These are phyloP conservation scores for Listronotus bonariensis DNA, from an alignment of 1,140 invertebrate genomes.

Conservation along the genomic window DNA sequence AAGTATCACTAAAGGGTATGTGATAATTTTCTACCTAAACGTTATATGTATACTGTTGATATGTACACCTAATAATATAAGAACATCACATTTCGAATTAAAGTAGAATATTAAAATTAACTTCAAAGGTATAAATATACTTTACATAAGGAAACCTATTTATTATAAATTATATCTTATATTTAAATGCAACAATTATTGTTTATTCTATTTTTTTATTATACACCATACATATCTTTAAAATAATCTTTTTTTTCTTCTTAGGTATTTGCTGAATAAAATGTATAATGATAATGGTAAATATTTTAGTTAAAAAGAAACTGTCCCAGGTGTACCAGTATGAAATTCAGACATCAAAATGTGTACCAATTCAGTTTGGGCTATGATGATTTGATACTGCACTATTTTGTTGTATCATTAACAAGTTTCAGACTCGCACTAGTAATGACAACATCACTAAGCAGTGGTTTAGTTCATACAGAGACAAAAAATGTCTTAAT, in stretches of 20 bases:
- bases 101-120: slow-evolving; percentile 16
- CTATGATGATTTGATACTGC: too few species aligned
- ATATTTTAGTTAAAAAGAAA: background rate
- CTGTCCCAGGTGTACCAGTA: too few species aligned
- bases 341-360: too few species aligned
- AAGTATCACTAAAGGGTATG: background rate
- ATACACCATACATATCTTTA: background rate
- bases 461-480: too few species aligned
- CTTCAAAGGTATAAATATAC: slow-evolving; percentile 7
- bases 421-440: too few species aligned
- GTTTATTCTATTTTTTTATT: slow-evolving; percentile 1
- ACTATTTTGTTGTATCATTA: too few species aligned
- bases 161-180: slow-evolving; percentile 11
- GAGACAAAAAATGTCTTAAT: too few species aligned
- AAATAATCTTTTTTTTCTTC: too few species aligned
- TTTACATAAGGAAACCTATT: slow-evolving; percentile 16
- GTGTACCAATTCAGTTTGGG: too few species aligned
- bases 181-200: background rate
- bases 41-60: slow-evolving; percentile 40
- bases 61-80: slow-evolving; percentile 48
- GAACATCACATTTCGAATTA: slow-evolving; percentile 49
- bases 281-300: too few species aligned
- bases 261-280: too few species aligned
- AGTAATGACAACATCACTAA: too few species aligned
- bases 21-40: slow-evolving; percentile 14